These are phyloP conservation scores for Gobius niger DNA, from an alignment of 2,113 vertebrate species.

Conservation along the genomic window DNA sequence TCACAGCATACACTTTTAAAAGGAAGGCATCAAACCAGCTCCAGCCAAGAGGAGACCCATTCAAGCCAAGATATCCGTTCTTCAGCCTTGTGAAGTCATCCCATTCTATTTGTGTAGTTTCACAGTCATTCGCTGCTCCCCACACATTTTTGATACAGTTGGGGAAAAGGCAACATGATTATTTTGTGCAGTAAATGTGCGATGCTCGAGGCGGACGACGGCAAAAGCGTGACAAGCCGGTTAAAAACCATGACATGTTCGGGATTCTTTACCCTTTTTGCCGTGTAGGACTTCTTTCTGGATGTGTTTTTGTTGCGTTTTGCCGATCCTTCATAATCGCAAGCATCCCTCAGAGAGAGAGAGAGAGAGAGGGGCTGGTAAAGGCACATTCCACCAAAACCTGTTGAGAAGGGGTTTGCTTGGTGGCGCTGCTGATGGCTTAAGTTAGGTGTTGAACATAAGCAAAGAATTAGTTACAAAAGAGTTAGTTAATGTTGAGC, in stretches of 20 bases:
- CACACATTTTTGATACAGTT: slow-evolving; percentile 70
- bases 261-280: slow-evolving; percentile 64
- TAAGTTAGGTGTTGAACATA: slow-evolving; percentile 31
- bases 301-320: slow-evolving; percentile 43
- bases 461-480: slow-evolving; percentile 23
- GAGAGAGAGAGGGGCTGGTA: slow-evolving; percentile 55
- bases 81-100: slow-evolving; percentile 67
- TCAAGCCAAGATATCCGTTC: slow-evolving; percentile 63
- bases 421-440: slow-evolving; percentile 14
- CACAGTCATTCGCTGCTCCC: slow-evolving; percentile 61
- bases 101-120: slow-evolving; percentile 65
- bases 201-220: slow-evolving; percentile 43
- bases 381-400: slow-evolving; percentile 61
- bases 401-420: slow-evolving; percentile 49
- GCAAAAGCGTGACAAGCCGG: slow-evolving; percentile 63
- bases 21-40: slow-evolving; percentile 57
- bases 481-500: slow-evolving; percentile 2
- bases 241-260: slow-evolving; percentile 62
- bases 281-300: slow-evolving; percentile 53
- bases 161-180: slow-evolving; percentile 64
- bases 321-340: slow-evolving; percentile 60
- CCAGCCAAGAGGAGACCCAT: slow-evolving; percentile 51
- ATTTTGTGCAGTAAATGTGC: slow-evolving; percentile 62
- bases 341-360: slow-evolving; percentile 36
- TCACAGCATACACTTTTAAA: slow-evolving; percentile 56